Base-by-base conservation (phyloP, 2,113 vertebrate genomes). In the Xiphias gladius region DNA sequence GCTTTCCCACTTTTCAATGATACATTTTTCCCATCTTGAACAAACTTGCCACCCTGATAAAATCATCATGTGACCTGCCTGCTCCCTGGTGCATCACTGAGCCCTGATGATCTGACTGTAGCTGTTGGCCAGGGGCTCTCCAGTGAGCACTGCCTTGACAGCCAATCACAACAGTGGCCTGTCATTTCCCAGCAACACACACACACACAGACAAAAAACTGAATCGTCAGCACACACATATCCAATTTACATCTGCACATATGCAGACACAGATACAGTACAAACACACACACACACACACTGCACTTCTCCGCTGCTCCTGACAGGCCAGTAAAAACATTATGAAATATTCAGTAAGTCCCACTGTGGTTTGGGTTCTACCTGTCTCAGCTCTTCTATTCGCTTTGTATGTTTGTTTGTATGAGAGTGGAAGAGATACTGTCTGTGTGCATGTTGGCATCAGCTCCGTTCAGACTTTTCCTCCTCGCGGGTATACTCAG, bases 281-380 rank as follows among this genome's bases (percentile, higher is more conserved):
- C 41, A 30, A 28, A 57, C 66, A 41, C 32, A 72, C 12, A 52
- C 48, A 17, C 52, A 39, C 54, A 46, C 14, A 22, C 22, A 5
- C 54, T 43, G 81, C 73, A 69, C 20, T 61, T 72, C 82, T 74
- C 52, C 19, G 46, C 26, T 9, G 22, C 75, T 89, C 68, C 80
- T 93, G 93, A 90, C 91, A 90, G 89, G 71, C 91, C 86, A 88
- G 89, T 84, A 80, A 85, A 94, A 94, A 92, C 89, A 90, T 83
- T 78, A 91, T 94, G 88, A 94, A 94, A 93, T 91, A 94, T 95
- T 93, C 90, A 93, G 81, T 30, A 71, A 73, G 73, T 78, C 82
- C 82, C 84, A 22, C 83, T 67, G 84, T 75, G 74, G 77, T 85
- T 87, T 59, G 63, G 58, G 24, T 79, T 88, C 80, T 87, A 91